A percentile compares a stretch with the other conserved stretches of the same genome.
These are phyloP conservation scores for Taenaris catops DNA, from an alignment of 2,888 invertebrate genomes.

Conservation along the genomic window DNA sequence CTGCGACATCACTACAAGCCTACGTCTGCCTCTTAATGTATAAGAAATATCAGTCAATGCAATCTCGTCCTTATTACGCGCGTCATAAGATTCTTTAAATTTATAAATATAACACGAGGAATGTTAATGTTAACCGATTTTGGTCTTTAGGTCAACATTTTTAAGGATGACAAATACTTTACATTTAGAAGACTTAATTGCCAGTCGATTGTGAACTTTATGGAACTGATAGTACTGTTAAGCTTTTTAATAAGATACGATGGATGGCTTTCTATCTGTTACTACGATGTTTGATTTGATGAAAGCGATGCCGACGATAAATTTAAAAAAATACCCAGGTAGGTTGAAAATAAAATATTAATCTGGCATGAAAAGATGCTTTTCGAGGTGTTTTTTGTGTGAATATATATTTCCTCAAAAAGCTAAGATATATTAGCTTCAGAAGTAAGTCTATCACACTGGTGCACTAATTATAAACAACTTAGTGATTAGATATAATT, in stretches of 20 bases:
- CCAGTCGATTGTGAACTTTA: slow-evolving; percentile 13
- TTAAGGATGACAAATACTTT: neutral
- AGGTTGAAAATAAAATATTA: too few species aligned
- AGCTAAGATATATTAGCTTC: too few species aligned
- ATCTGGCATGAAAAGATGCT: too few species aligned
- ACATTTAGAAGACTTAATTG: neutral
- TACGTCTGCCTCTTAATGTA: slow-evolving; percentile 13
- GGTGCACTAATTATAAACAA: too few species aligned
- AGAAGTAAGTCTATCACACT: too few species aligned
- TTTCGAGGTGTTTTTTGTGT: too few species aligned
- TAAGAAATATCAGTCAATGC: slow-evolving; percentile 7
- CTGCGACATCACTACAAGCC: slow-evolving; percentile 18
- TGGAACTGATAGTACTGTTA: neutral
- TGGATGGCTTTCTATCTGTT: slow-evolving; percentile 11
- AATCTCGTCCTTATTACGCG: slow-evolving; percentile 2
- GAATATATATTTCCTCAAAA: too few species aligned
- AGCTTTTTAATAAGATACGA: slow-evolving; percentile 7
- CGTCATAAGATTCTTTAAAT: slow-evolving; percentile 1
- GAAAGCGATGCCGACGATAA: neutral
- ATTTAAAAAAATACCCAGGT: too few species aligned
- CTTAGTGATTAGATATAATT: too few species aligned
- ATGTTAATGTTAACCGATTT: neutral
- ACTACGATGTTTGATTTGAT: slow-evolving; percentile 10
- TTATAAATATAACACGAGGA: too few species aligned
- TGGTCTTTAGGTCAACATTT: neutral